Evolutionary conservation across 2,797 vertebrate species (phyloP), one percentile per base, ranked within the genome.

Genomic region (Danionella dracula): DNA sequence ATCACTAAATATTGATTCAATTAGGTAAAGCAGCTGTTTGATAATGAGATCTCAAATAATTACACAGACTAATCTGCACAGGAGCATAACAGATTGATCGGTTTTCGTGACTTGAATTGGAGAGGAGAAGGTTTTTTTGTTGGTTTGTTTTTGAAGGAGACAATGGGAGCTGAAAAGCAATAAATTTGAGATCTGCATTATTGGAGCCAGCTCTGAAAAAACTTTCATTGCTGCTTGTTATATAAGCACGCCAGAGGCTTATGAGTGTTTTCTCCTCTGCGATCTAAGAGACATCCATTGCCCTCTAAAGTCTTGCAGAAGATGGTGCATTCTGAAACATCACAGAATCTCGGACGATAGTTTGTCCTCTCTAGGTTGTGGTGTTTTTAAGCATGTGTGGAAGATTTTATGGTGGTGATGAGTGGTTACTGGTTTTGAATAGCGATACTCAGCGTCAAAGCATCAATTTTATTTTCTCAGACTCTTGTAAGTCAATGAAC

Each of bases 1-100:
- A 78, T 75, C 70, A 53, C 44, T 57, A 70, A 61, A 61, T 75
- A 78, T 78, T 78, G 76, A 78, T 78, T 75, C 32, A 72, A 73
- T 78, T 71, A 75, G 50, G 27, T 51, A 56, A 50, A 71, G 70
- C 70, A 78, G 76, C 76, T 78, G 70, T 72, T 73, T 73, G 67
- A 73, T 75, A 71, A 75, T 78, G 67, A 73, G 67, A 75, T 71
- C 59, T 56, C 45, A 60, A 75, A 62, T 73, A 65, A 70, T 78
- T 75, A 58, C 64, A 65, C 73, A 73, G 54, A 61, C 62, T 65
- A 56, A 68, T 61, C 68, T 0, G 27, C 29, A 45, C 45, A 32
- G 44, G 35, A 75, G 46, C 51, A 46, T 32, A 54, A 34, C 4
- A 13, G 55, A 73, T 75, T 70, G 67, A 64, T 73, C 45, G 20